Conservation (phyloP, 2,113 vertebrate genomes). For the Ploceus nigricollis region DNA sequence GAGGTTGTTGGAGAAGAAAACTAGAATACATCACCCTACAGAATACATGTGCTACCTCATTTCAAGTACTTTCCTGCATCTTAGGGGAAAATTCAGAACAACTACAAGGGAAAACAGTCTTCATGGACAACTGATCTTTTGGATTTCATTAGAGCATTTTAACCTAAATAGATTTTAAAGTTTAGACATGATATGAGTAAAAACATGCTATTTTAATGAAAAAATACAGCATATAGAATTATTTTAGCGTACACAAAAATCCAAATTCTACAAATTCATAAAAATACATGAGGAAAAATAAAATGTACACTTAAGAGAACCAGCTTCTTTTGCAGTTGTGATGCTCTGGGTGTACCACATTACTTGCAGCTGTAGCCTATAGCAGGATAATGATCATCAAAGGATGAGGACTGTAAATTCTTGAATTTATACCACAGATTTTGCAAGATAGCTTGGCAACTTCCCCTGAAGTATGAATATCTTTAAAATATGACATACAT, state of each 20-base stretch:
- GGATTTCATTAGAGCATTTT: neutral
- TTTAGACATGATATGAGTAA: neutral
- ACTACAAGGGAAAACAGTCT: neutral
- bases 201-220: neutral
- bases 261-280: neutral
- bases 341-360: neutral
- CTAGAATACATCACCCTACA: neutral
- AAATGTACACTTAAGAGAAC: neutral
- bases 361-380: fast-evolving
- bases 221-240: neutral
- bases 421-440: neutral
- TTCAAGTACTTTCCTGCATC: neutral
- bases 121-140: neutral
- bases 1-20: neutral
- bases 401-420: neutral
- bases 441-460: neutral
- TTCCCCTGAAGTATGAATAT: neutral
- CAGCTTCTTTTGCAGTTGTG: neutral
- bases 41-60: neutral
- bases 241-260: neutral
- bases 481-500: neutral
- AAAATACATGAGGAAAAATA: neutral
- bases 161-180: neutral
- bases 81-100: neutral
- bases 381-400: neutral